Evolutionary conservation across 2,797 vertebrate species (phyloP).

Genomic region (Acomys russatus): DNA sequence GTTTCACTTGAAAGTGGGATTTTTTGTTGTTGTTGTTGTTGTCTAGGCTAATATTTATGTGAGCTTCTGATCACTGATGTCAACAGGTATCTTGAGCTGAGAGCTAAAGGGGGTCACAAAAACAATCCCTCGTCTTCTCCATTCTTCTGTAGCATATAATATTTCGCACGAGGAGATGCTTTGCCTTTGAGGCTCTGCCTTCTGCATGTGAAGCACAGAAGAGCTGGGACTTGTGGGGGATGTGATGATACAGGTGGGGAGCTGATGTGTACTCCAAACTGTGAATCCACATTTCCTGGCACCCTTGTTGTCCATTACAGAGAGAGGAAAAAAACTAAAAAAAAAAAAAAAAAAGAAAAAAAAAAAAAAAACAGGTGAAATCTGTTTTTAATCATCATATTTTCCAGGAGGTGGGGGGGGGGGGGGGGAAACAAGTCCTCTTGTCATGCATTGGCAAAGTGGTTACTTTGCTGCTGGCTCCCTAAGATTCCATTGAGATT

Average conservation of each 20-base stretch:
- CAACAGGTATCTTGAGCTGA: not conserved
- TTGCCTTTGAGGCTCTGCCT: conserved; percentile 66
- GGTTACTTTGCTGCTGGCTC: conserved; percentile 73
- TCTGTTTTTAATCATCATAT: conserved; percentile 90
- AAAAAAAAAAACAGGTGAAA: conserved; percentile 87
- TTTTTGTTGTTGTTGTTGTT: not conserved
- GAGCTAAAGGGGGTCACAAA: conserved; percentile 39
- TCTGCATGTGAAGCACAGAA: conserved; percentile 77
- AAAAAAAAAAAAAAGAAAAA: conserved; percentile 82
- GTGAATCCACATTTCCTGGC: conserved; percentile 88
- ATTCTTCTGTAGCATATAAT: conserved; percentile 8
- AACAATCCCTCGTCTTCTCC: conserved; percentile 7
- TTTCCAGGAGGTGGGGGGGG: conserved; percentile 82
- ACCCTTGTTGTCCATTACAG: conserved; percentile 84
- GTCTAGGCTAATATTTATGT: not conserved
- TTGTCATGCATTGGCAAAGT: conserved; percentile 84
- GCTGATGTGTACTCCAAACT: conserved; percentile 84
- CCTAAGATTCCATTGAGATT: conserved; percentile 84
- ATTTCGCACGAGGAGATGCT: conserved; percentile 44
- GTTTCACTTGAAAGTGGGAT: not conserved
- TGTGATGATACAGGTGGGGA: conserved; percentile 82
- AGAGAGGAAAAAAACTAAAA: not conserved
- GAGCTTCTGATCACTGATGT: conserved; percentile 2
- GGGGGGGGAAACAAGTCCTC: conserved; percentile 81
- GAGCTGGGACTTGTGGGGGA: conserved; percentile 66